phyloP scores from a whole-genome alignment of 2,888 invertebrate genomes.

The Orchesella flavescens region DNA sequence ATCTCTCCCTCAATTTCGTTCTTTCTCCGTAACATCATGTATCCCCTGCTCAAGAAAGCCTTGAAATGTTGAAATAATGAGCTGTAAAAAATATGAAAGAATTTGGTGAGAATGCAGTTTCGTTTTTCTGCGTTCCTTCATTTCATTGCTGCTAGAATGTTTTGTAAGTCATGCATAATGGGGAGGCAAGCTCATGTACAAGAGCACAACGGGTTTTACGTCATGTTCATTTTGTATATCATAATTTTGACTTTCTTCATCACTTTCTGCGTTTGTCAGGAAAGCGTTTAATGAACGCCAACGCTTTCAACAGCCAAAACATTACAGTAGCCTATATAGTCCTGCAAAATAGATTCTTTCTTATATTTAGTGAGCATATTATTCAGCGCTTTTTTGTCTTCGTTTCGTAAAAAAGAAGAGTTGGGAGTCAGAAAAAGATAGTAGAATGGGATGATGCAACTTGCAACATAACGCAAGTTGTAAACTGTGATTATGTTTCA shows the following conservation, averaged over 20 bases:
- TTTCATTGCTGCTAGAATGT: neutral
- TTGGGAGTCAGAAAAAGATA: too few species aligned
- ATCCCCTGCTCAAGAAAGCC: neutral
- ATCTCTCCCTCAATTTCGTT: neutral
- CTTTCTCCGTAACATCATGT: too few species aligned
- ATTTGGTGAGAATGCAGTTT: slow-evolving; percentile 26
- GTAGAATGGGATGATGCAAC: too few species aligned
- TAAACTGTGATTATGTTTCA: too few species aligned
- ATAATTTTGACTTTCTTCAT: slow-evolving; percentile 52
- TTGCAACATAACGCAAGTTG: too few species aligned
- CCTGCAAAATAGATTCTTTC: too few species aligned
- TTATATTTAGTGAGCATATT: too few species aligned
- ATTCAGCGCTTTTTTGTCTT: too few species aligned
- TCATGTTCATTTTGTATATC: slow-evolving; percentile 35
- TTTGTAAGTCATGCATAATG: slow-evolving; percentile 32
- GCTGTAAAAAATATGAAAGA: slow-evolving; percentile 48
- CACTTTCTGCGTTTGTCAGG: slow-evolving; percentile 40
- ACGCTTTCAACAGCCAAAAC: too few species aligned
- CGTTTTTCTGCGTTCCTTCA: neutral
- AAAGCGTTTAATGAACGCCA: slow-evolving; percentile 39
- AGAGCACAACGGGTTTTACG: slow-evolving; percentile 35
- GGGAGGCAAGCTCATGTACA: slow-evolving; percentile 41
- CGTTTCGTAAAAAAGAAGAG: too few species aligned
- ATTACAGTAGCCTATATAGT: too few species aligned
- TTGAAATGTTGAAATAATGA: slow-evolving; percentile 55